Evolutionary conservation across 2,113 vertebrate species (phyloP).

Genomic region (Seriola rivoliana): DNA sequence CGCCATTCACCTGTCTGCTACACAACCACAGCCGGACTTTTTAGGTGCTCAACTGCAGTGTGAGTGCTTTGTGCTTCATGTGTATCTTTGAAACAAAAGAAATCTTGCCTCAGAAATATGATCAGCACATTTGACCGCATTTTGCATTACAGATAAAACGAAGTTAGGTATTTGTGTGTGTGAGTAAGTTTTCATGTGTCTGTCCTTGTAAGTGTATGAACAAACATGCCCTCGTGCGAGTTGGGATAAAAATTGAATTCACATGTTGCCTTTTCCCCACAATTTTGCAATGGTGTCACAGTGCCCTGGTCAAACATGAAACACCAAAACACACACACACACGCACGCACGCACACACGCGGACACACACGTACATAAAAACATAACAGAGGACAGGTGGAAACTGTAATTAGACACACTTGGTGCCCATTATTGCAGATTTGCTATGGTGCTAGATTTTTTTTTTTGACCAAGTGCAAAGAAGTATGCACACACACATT

Average conservation of each 20-base stretch:
- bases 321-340: neutral
- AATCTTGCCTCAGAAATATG: neutral
- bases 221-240: neutral
- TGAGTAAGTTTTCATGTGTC: neutral
- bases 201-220: neutral
- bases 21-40: neutral
- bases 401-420: constrained; percentile 19
- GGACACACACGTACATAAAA: neutral
- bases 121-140: neutral
- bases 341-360: neutral
- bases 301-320: neutral
- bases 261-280: neutral
- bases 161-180: neutral
- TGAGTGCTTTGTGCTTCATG: neutral
- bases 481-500: neutral
- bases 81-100: neutral
- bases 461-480: constrained; percentile 5
- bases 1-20: neutral
- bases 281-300: constrained; percentile 7
- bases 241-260: constrained; percentile 9
- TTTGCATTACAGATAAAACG: neutral
- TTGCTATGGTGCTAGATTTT: neutral
- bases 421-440: constrained; percentile 10
- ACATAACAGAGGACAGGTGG: constrained; percentile 2
- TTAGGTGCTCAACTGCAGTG: neutral